phyloP scores from a whole-genome alignment of 2,888 invertebrate species.

The Fragum fragum region DNA sequence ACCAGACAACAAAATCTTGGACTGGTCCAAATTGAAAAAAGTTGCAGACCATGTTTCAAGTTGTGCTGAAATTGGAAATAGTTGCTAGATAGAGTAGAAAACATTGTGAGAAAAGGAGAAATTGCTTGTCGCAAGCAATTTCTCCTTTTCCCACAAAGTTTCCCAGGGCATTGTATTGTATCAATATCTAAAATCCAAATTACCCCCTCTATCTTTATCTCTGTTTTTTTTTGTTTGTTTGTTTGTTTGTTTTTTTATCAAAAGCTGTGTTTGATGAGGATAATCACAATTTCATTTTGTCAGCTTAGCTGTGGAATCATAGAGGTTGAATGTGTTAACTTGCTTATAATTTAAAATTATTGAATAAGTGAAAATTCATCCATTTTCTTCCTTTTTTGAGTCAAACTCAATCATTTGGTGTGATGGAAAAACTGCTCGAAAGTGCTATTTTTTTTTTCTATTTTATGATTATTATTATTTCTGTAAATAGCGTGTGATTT shows the following conservation, averaged over 20 bases:
- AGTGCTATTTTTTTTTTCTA: neutral
- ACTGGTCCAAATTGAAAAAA: too few species aligned
- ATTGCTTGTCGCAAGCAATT: constrained; percentile 3
- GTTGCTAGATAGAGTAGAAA: too few species aligned
- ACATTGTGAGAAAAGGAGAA: neutral
- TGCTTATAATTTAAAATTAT: neutral
- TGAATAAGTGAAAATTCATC: neutral
- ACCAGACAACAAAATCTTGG: too few species aligned
- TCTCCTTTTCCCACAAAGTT: constrained; percentile 3
- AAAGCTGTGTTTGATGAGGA: neutral
- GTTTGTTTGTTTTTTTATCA: neutral
- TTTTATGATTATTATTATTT: neutral
- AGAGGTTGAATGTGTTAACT: neutral
- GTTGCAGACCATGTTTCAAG: too few species aligned
- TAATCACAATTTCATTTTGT: neutral
- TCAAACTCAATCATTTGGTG: constrained; percentile 28
- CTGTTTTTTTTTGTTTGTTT: too few species aligned
- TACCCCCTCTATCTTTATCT: too few species aligned
- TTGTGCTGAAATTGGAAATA: too few species aligned
- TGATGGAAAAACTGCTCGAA: constrained; percentile 19
- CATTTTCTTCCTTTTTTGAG: constrained; percentile 20
- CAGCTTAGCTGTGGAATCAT: constrained; percentile 2
- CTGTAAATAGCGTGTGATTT: neutral
- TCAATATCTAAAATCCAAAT: too few species aligned
- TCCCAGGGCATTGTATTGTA: too few species aligned